These are phyloP conservation scores for Nemotelus pantherinus DNA, from an alignment of 2,888 invertebrate genomes.

Conservation along the genomic window DNA sequence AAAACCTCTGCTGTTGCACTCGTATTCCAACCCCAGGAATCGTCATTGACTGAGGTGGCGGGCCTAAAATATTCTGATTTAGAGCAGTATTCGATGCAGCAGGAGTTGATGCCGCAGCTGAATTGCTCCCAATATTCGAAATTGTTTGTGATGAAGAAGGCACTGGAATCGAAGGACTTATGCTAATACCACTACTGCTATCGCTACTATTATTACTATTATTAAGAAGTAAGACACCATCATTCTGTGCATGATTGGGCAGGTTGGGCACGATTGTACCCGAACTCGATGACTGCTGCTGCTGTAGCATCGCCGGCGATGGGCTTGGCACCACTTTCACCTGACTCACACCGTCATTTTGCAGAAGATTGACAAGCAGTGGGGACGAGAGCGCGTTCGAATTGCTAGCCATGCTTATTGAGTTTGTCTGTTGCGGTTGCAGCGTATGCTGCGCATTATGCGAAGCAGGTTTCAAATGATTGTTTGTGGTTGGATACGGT, in stretches of 20 bases:
- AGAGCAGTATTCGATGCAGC: slow-evolving; percentile 15
- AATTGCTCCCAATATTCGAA: slow-evolving; percentile 48
- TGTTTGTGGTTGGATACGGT: slow-evolving; percentile 59
- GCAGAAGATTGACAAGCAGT: slow-evolving; percentile 87
- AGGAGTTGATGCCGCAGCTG: slow-evolving; percentile 15
- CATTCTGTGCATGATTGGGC: slow-evolving; percentile 41
- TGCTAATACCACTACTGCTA: slow-evolving; percentile 48
- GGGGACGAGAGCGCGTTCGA: slow-evolving; percentile 87
- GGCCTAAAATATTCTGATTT: slow-evolving; percentile 38
- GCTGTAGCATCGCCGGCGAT: slow-evolving; percentile 53
- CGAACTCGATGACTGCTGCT: slow-evolving; percentile 37
- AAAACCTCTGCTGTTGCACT: slow-evolving; percentile 55
- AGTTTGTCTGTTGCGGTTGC: slow-evolving; percentile 44
- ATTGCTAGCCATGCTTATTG: slow-evolving; percentile 44
- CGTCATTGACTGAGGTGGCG: slow-evolving; percentile 49
- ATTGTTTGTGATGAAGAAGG: slow-evolving; percentile 55
- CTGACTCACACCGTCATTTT: slow-evolving; percentile 75
- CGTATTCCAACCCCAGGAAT: slow-evolving; percentile 56
- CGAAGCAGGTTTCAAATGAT: slow-evolving; percentile 38
- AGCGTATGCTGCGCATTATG: slow-evolving; percentile 27
- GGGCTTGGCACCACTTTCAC: slow-evolving; percentile 53
- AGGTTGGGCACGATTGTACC: slow-evolving; percentile 47
- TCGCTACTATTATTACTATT: slow-evolving; percentile 45
- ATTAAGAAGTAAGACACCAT: slow-evolving; percentile 47
- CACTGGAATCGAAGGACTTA: slow-evolving; percentile 55